Evolutionary conservation across 1,140 invertebrate genomes (phyloP), one percentile per base, ranked within the genome.

Genomic region (Sycobia sp.): DNA sequence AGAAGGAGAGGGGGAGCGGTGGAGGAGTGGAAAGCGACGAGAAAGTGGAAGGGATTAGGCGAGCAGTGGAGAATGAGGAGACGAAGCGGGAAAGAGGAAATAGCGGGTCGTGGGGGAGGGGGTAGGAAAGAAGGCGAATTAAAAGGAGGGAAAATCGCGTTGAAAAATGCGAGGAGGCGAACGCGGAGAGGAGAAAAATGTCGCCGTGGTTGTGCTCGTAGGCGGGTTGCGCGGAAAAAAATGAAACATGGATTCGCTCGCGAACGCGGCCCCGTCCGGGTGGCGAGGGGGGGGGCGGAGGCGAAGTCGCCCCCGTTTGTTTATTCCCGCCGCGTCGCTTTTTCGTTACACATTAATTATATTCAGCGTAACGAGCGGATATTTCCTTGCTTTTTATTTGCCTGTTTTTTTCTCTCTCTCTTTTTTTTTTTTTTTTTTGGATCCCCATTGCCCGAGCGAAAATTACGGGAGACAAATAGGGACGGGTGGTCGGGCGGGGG

Each of bases 71-170:
- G n/a, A n/a, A n/a, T n/a, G 27, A 55, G 16, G 25, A 56, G 23
- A 13, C 29, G 14, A 27, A 50, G 41, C 41, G 18, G 18, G 16
- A 61, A 44, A 39, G 41, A 23, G 44, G n/a, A n/a, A n/a, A n/a
- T n/a, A n/a, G n/a, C n/a, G n/a, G n/a, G n/a, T n/a, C n/a, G n/a
- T n/a, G n/a, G n/a, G n/a, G n/a, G n/a, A n/a, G n/a, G n/a, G n/a
- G n/a, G n/a, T n/a, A n/a, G n/a, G n/a, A n/a, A n/a, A n/a, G n/a
- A n/a, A n/a, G 41, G 61, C 25, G 53, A 63, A 63, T 63, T 56
- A 57, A 63, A 63, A 57, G 29, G 61, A 63, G 46, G 51, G 57
- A 57, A 56, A 63, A 62, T 62, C 51, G 60, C 50, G 13, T 32
- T 54, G 60, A 62, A 62, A 55, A 55, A 62, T 62, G 60, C 54